These are phyloP conservation scores for Caenorhabditis uteleia DNA, from an alignment of 2,888 invertebrate genomes.

Conservation along the genomic window DNA sequence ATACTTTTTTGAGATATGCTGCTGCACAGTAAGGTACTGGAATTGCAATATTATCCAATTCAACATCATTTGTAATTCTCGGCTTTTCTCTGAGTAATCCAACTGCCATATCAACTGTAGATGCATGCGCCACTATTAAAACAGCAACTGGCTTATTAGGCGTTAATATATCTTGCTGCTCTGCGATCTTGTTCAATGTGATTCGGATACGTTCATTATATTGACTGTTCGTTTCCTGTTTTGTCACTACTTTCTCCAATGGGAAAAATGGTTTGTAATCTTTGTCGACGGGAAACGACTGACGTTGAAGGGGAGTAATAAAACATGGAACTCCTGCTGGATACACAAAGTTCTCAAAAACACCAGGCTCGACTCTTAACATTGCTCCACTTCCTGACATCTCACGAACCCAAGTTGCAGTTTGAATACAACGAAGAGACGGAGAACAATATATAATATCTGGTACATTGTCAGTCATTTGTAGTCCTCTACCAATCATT, in stretches of 20 bases:
- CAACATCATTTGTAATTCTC: conserved; percentile 26
- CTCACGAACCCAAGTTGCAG: conserved; percentile 45
- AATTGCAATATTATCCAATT: conserved; percentile 42
- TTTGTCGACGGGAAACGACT: conserved; percentile 38
- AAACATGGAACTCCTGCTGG: conserved; percentile 35
- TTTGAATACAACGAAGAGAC: conserved; percentile 60
- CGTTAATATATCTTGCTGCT: conserved; percentile 7
- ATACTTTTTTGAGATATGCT: conserved; percentile 35
- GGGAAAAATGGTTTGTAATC: conserved; percentile 26
- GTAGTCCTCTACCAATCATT: conserved; percentile 50
- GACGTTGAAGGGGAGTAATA: conserved; percentile 30
- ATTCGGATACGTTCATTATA: conserved; percentile 48
- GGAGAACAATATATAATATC: conserved; percentile 61
- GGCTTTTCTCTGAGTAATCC: conserved; percentile 44
- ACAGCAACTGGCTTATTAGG: conserved; percentile 20
- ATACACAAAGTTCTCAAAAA: conserved; percentile 57
- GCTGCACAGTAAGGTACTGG: conserved; percentile 47
- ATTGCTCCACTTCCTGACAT: conserved; percentile 27
- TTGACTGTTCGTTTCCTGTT: conserved; percentile 36
- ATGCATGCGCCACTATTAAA: conserved; percentile 56
- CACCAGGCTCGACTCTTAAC: conserved; percentile 54
- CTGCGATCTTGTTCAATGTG: conserved; percentile 35
- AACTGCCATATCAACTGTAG: conserved; percentile 62
- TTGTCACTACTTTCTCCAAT: conserved; percentile 12
- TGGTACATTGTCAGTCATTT: conserved; percentile 37